These are phyloP conservation scores for Mesocentrotus franciscanus DNA, from an alignment of 53 echinoderm and acorn worm species.

Conservation along the genomic window DNA sequence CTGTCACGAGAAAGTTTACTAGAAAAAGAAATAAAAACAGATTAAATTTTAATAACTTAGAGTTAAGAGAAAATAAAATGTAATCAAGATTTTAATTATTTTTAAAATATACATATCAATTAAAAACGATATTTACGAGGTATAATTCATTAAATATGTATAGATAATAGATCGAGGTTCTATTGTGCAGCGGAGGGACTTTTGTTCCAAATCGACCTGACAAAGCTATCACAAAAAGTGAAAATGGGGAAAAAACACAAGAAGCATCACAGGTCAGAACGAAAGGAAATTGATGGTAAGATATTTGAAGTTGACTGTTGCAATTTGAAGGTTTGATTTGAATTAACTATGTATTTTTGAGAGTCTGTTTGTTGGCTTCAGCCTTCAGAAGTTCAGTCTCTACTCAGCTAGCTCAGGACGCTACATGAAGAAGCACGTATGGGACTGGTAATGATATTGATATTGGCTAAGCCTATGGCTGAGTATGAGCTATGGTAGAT, in stretches of 20 bases:
- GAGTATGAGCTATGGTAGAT: no score
- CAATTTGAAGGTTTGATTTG: not conserved
- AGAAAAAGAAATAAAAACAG: no score
- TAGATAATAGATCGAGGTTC: not conserved
- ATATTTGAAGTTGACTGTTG: not conserved
- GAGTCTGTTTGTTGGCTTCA: not conserved
- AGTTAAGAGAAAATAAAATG: no score
- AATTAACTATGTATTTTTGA: not conserved
- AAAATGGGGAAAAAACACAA: conserved; percentile 62
- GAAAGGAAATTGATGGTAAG: conserved; percentile 53
- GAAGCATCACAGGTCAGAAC: conserved; percentile 50
- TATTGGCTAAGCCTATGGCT: no score
- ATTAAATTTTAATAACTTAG: no score
- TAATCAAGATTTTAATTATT: no score
- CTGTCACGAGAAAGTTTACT: no score
- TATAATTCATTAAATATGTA: not conserved
- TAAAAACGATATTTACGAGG: no score
- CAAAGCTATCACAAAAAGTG: not conserved
- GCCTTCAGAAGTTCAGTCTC: no score
- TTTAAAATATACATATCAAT: no score
- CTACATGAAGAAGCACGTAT: not conserved
- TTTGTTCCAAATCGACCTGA: not conserved
- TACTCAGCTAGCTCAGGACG: no score
- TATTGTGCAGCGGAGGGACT: not conserved
- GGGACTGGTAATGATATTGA: no score